Percentiles rank a stretch among this genome's conserved stretches.
These are phyloP conservation scores for Chamaea fasciata DNA, from an alignment of 2,113 vertebrate species.

Conservation along the genomic window DNA sequence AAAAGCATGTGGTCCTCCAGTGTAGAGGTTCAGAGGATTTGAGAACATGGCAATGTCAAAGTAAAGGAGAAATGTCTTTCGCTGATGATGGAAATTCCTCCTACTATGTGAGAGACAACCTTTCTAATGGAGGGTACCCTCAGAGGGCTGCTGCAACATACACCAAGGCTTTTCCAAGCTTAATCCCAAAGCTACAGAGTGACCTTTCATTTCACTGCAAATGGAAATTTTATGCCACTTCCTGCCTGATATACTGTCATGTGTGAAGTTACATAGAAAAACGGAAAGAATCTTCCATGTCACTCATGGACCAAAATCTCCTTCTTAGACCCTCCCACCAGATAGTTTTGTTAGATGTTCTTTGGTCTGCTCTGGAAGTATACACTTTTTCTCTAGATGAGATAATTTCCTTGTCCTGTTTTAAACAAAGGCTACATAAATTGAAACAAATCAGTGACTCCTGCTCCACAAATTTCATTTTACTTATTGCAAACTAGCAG, in stretches of 20 bases:
- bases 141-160: neutral
- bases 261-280: neutral
- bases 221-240: neutral
- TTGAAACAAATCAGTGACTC: neutral
- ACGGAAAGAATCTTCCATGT: neutral
- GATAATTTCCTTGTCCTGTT: neutral
- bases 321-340: neutral
- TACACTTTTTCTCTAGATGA: neutral
- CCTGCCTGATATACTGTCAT: neutral
- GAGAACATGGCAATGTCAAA: neutral
- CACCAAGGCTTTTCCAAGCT: neutral
- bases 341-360: neutral
- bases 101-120: neutral
- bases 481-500: neutral
- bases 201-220: neutral
- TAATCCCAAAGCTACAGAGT: neutral
- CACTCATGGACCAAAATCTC: neutral
- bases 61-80: neutral
- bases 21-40: neutral
- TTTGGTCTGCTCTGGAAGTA: neutral
- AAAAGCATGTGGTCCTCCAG: neutral
- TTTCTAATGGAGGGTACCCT: neutral
- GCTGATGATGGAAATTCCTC: neutral
- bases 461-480: neutral
- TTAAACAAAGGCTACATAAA: neutral